Base-by-base conservation (phyloP, 2,888 invertebrate genomes). In the Iphiclides podalirius region DNA sequence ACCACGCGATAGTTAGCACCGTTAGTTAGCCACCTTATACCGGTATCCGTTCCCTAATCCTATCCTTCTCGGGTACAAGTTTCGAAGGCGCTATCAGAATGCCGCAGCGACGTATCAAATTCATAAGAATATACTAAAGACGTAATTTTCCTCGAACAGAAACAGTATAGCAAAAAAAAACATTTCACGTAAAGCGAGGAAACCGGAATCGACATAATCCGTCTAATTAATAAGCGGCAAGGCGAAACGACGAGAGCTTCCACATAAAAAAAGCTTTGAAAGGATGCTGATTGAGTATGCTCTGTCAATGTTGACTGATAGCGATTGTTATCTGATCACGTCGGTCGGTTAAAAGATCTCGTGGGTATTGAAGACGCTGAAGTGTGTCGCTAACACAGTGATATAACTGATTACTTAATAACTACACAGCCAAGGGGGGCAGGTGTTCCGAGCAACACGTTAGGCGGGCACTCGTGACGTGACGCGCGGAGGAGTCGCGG, bases 401-500 rank as follows among this genome's bases (percentile, higher is more conserved):
- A 33, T 38, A 49, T 31, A 20, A 48, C 48, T 49, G 48, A 48
- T 39, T 20, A 31, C 23, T 15, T 11, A n/a, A 41, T 20, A 20
- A 20, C 20, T 20, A 31, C 31, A 11, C 31, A n/a, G 31, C 11
- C 31, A 31, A 11, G 11, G 31, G 9, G 2, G 31, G 8, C 26
- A 8, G 26, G 26, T 26, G 9, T 9, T 8, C 17, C 11, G 42
- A 39, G 43, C 49, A 44, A 44, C 35, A 44, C 49, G 44, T 50
- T 14, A 28, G 13, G 17, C 62, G 58, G 6, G n/a, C n/a, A n/a
- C n/a, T n/a, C n/a, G n/a, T n/a, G n/a, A 20, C 65, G 63, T 56
- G 57, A 28, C 39, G 15, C 51, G 60, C 56, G 56, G 9, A 58
- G 53, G 53, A 39, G 52, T 12, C 48, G 46, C 50, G 42, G 49